phyloP scores from a whole-genome alignment of 2,113 vertebrate species.

The Vidua chalybeata region DNA sequence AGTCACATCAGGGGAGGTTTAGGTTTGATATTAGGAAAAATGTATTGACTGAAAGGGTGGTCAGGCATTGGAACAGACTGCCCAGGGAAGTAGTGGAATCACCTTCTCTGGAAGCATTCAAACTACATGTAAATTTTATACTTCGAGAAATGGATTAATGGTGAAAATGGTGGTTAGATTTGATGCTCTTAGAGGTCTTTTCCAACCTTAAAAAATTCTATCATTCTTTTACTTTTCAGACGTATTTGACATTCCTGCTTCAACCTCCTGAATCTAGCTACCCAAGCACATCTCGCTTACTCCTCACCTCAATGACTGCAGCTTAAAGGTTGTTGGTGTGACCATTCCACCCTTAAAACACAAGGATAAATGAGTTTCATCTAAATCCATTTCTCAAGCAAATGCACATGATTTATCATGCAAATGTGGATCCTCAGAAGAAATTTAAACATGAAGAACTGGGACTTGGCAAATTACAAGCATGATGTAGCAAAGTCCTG shows the following conservation, averaged over 20 bases:
- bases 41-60: not conserved
- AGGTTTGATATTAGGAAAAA: not conserved
- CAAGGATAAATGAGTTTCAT: not conserved
- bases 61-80: not conserved
- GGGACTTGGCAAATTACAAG: not conserved
- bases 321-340: not conserved
- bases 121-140: not conserved
- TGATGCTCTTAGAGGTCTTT: not conserved
- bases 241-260: not conserved
- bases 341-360: not conserved
- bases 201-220: not conserved
- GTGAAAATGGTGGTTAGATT: not conserved
- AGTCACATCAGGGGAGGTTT: not conserved
- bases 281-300: not conserved
- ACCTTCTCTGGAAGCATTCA: not conserved
- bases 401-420: not conserved
- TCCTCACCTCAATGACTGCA: not conserved
- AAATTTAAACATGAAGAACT: not conserved
- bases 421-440: not conserved
- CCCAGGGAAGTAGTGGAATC: not conserved
- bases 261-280: not conserved
- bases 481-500: not conserved
- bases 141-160: not conserved
- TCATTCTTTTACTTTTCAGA: not conserved
- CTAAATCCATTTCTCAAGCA: not conserved